Evolutionary conservation across 2,888 invertebrate genomes (phyloP).

Genomic region (Neria commutata): DNA sequence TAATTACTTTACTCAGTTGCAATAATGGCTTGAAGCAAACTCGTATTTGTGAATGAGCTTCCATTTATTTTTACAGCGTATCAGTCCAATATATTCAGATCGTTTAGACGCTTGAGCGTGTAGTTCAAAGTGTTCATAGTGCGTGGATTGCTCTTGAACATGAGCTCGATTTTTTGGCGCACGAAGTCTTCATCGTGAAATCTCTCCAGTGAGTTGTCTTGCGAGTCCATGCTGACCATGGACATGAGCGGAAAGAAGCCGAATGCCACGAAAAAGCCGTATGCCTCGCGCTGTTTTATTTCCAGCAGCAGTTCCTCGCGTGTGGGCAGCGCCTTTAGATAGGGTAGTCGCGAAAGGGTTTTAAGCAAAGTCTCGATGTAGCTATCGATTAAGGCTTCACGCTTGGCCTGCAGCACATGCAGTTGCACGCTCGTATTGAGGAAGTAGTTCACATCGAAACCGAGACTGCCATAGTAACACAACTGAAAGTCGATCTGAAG

Average conservation of each 20-base stretch:
- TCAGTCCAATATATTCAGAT: constrained; percentile 50
- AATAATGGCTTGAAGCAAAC: background rate
- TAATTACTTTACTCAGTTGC: no score
- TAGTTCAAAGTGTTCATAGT: constrained; percentile 51
- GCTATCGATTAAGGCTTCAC: constrained; percentile 44
- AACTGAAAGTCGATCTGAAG: constrained; percentile 60
- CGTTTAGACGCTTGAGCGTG: constrained; percentile 49
- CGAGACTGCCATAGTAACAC: constrained; percentile 57
- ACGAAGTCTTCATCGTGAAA: constrained; percentile 53
- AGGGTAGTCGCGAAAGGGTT: constrained; percentile 42
- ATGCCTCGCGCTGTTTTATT: constrained; percentile 48
- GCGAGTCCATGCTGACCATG: constrained; percentile 54
- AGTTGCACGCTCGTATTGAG: constrained; percentile 56
- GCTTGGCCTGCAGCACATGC: constrained; percentile 44
- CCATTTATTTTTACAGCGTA: constrained; percentile 15
- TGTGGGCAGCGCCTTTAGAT: constrained; percentile 39
- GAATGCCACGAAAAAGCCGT: constrained; percentile 59
- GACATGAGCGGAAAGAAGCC: constrained; percentile 58
- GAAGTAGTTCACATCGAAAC: constrained; percentile 61
- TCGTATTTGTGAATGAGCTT: constrained; percentile 14
- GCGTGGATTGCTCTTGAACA: constrained; percentile 54
- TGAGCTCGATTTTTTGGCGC: constrained; percentile 52
- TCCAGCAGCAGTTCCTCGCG: constrained; percentile 47
- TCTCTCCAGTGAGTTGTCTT: constrained; percentile 55
- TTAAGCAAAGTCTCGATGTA: constrained; percentile 45